Evolutionary conservation across 2,113 vertebrate species (phyloP), one percentile per base, ranked within the genome.

Genomic region (Brachypteracias leptosomus): DNA sequence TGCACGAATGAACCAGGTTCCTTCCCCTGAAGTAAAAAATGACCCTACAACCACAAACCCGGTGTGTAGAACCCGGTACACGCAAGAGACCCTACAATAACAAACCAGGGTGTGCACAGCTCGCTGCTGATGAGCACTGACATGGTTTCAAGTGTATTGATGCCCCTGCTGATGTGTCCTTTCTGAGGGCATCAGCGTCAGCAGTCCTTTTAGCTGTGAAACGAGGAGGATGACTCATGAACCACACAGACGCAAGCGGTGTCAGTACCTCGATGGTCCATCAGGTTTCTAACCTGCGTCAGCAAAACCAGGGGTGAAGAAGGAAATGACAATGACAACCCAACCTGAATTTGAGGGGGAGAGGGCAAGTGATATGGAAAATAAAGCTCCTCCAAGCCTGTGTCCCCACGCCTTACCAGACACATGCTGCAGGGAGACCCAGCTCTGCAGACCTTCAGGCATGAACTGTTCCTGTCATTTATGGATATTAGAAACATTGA

Each of bases 1-100:
- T 94, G 93, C 86, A 66, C 4, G 57, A 94, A 79, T 75, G 92
- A 96, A 51, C 80, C 66, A 78, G 82, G 85, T 89, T 92, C 80
- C 59, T 92, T 90, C 58, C 72, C 33, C 57, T 71, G 31, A 68
- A 96, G 72, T 89, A 16, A 68, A 71, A 68, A 57, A 31, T 65
- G 83, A 93, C 65, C 83, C 85, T 52, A 36, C 31, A 65, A 7
- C 49, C 63, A 35, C 49, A 40, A 65, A 36, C 31, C 21, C 1
- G 0, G 33, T 5, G 51, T 1, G 0, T 2, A 17, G 85, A 89
- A 29, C 57, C 49, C 3, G 1, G 21, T 55, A 68, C 52, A 29
- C 7, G 5, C 51, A n/a, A 31, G 55, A 90, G 90, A 83, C 75
- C 83, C 90, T 54, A 38, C 83, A 68, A 65, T 20, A 93, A 72